Conservation (phyloP, 2,113 vertebrate genomes). For the Plectropomus leopardus region DNA sequence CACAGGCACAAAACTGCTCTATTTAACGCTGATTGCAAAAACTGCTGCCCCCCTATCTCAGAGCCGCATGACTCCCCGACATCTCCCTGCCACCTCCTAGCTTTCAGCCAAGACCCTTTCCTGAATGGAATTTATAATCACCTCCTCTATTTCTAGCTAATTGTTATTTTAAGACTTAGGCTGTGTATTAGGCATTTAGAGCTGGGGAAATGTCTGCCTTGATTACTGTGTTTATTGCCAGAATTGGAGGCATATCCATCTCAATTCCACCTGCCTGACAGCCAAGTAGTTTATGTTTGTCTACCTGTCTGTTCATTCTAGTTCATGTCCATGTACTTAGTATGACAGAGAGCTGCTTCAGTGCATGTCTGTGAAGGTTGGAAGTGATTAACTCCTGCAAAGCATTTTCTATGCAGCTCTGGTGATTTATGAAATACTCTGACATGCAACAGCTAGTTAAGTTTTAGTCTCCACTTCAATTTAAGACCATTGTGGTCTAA, state of each 20-base stretch:
- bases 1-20: constrained; percentile 95
- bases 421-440: neutral
- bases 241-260: constrained; percentile 25
- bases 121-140: constrained; percentile 97
- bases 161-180: constrained; percentile 90
- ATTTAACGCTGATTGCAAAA: constrained; percentile 98
- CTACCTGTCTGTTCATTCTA: constrained; percentile 20
- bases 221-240: constrained; percentile 74
- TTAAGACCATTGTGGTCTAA: too few relatives aligned
- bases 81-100: constrained; percentile 84
- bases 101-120: constrained; percentile 91
- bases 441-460: neutral
- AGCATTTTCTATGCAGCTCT: neutral
- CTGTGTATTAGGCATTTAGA: constrained; percentile 67
- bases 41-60: constrained; percentile 87
- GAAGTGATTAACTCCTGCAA: constrained; percentile 1
- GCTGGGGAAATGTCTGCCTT: constrained; percentile 68
- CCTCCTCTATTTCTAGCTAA: constrained; percentile 90
- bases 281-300: constrained; percentile 19
- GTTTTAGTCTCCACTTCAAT: neutral
- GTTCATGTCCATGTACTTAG: neutral
- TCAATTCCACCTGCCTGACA: constrained; percentile 36
- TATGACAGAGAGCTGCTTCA: constrained; percentile 5
- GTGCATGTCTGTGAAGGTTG: neutral
- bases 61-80: constrained; percentile 85